Evolutionary conservation across 2,888 invertebrate species (phyloP).

Genomic region (Tinea pellionella): DNA sequence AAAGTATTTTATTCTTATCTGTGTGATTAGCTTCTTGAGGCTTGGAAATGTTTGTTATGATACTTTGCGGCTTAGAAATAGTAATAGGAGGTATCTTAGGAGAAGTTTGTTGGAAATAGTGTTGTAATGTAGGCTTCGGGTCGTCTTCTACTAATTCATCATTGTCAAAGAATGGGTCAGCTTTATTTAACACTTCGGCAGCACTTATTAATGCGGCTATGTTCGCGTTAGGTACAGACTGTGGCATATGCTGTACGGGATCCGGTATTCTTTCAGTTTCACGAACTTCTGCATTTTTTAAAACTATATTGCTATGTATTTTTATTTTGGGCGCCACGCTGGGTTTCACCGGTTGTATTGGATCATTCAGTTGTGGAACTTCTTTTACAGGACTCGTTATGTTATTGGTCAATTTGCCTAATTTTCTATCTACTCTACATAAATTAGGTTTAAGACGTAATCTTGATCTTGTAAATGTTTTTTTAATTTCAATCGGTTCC

Average conservation of each 20-base stretch:
- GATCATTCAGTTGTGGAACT: background rate
- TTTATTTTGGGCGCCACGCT: conserved; percentile 29
- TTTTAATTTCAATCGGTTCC: no score
- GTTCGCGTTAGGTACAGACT: conserved; percentile 18
- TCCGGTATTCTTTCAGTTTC: conserved; percentile 28
- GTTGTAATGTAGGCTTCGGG: conserved; percentile 15
- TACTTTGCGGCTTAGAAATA: conserved; percentile 26
- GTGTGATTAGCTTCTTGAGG: conserved; percentile 34
- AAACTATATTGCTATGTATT: conserved; percentile 55
- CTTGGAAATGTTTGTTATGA: conserved; percentile 34
- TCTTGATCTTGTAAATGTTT: no score
- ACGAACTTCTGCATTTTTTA: conserved; percentile 37
- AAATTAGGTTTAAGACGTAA: no score
- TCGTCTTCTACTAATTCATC: conserved; percentile 35
- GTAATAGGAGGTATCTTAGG: background rate
- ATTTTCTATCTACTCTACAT: background rate
- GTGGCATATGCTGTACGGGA: background rate
- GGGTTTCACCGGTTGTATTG: background rate
- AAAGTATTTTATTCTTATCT: conserved; percentile 54
- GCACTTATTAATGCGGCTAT: conserved; percentile 46
- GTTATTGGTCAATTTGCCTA: background rate
- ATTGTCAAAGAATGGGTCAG: conserved; percentile 32
- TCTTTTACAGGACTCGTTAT: background rate
- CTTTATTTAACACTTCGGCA: conserved; percentile 45
- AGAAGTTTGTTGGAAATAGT: background rate